These are phyloP conservation scores for Pituophis catenifer DNA, from an alignment of 2,113 vertebrate genomes.

Conservation along the genomic window DNA sequence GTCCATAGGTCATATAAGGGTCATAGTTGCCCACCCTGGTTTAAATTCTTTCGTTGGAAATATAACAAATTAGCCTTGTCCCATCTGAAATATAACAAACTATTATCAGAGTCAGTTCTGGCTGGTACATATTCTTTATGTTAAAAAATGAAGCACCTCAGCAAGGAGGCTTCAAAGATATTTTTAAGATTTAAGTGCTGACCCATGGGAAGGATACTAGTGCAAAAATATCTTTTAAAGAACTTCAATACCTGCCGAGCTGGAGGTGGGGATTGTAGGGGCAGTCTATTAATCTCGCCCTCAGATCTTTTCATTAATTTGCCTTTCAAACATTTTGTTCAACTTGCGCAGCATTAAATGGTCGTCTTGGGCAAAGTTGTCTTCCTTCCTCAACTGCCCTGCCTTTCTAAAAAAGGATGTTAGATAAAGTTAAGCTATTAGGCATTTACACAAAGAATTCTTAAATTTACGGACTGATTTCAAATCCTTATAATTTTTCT, in stretches of 20 bases:
- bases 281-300: conserved; percentile 56
- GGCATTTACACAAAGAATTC: neutral
- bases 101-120: conserved; percentile 41
- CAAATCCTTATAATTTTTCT: neutral
- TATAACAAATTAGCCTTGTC: neutral
- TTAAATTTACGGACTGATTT: neutral
- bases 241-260: conserved; percentile 33
- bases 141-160: conserved; percentile 69
- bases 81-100: conserved; percentile 52
- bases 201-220: conserved; percentile 59
- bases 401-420: conserved; percentile 22
- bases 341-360: conserved; percentile 46
- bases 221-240: conserved; percentile 58
- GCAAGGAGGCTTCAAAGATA: conserved; percentile 66
- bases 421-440: conserved; percentile 31
- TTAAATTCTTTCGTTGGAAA: neutral
- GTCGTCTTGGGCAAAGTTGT: conserved; percentile 49
- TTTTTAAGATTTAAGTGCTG: conserved; percentile 67
- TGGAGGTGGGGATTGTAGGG: conserved; percentile 48
- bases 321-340: conserved; percentile 56
- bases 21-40: neutral
- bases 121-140: conserved; percentile 61
- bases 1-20: neutral
- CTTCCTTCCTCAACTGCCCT: conserved; percentile 40
- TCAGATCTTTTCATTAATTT: conserved; percentile 59